Conservation (phyloP, 2,888 invertebrate species). For the Muscina levida region DNA sequence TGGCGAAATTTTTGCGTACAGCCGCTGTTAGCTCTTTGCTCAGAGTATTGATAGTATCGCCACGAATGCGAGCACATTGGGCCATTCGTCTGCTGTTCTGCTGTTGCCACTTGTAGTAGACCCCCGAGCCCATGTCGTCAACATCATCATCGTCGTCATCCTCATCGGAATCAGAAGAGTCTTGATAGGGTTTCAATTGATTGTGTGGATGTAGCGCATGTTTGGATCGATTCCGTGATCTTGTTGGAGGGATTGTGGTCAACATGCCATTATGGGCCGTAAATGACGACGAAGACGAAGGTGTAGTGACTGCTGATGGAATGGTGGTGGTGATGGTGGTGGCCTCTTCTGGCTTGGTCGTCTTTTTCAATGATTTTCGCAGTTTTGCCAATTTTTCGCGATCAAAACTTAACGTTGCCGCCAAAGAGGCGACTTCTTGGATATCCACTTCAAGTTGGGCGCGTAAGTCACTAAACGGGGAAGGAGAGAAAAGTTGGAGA, state of each 20-base stretch:
- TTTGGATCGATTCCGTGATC: slow-evolving; percentile 66
- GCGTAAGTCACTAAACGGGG: slow-evolving; percentile 87
- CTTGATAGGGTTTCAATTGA: slow-evolving; percentile 74
- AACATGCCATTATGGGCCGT: slow-evolving; percentile 56
- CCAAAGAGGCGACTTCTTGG: slow-evolving; percentile 78
- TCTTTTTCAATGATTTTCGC: slow-evolving; percentile 79
- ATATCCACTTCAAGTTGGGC: slow-evolving; percentile 89
- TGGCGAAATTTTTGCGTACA: slow-evolving; percentile 94
- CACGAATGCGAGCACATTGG: slow-evolving; percentile 72
- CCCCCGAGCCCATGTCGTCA: slow-evolving; percentile 68
- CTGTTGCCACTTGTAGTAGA: slow-evolving; percentile 76
- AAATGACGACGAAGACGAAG: slow-evolving; percentile 6
- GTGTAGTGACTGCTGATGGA: slow-evolving; percentile 1
- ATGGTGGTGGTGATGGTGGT: slow-evolving; percentile 15
- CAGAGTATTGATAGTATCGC: slow-evolving; percentile 76
- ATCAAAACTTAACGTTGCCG: slow-evolving; percentile 77
- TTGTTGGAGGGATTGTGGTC: slow-evolving; percentile 54
- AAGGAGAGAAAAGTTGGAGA: no score
- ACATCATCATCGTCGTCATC: slow-evolving; percentile 72
- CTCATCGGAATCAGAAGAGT: slow-evolving; percentile 79
- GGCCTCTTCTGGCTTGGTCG: slow-evolving; percentile 83
- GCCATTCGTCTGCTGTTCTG: slow-evolving; percentile 71
- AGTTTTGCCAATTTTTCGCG: slow-evolving; percentile 75
- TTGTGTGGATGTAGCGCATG: slow-evolving; percentile 50
- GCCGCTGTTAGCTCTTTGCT: slow-evolving; percentile 92